Evolutionary conservation across 2,888 invertebrate genomes (phyloP).

Genomic region (Pantelozetes paolii): DNA sequence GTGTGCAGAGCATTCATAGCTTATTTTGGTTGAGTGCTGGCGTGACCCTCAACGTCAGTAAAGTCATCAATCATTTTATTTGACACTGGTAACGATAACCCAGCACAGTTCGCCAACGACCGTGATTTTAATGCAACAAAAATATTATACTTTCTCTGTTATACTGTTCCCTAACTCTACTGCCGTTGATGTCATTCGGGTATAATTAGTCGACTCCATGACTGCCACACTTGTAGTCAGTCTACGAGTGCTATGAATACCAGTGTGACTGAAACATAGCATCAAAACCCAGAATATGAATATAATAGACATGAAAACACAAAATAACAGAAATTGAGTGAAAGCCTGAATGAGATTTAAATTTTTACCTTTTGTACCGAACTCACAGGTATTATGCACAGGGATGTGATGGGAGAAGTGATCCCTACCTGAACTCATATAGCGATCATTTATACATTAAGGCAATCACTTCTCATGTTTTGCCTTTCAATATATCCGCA

Average conservation of each 20-base stretch:
- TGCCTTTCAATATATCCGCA: neutral
- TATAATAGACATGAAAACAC: conserved; percentile 16
- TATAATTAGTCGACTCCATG: conserved; percentile 19
- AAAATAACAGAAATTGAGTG: neutral
- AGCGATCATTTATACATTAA: conserved; percentile 23
- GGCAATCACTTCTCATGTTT: neutral
- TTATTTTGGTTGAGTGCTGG: conserved; percentile 33
- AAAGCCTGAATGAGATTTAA: conserved; percentile 26
- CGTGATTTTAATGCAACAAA: conserved; percentile 22
- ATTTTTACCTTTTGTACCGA: conserved; percentile 17
- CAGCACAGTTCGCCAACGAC: conserved; percentile 4
- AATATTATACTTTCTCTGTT: neutral
- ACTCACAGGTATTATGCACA: neutral
- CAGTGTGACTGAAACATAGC: neutral
- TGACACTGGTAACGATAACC: conserved; percentile 32
- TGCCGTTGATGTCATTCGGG: conserved; percentile 26
- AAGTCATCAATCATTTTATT: conserved; percentile 33
- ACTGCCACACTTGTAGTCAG: conserved; percentile 31
- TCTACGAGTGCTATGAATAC: neutral
- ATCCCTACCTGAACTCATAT: neutral
- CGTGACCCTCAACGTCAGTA: conserved; percentile 23
- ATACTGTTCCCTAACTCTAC: neutral
- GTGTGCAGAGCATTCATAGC: neutral
- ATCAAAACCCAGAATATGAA: neutral
- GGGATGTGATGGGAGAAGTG: neutral